Conservation (phyloP, 2,113 vertebrate species). For the Gambusia holbrooki region DNA sequence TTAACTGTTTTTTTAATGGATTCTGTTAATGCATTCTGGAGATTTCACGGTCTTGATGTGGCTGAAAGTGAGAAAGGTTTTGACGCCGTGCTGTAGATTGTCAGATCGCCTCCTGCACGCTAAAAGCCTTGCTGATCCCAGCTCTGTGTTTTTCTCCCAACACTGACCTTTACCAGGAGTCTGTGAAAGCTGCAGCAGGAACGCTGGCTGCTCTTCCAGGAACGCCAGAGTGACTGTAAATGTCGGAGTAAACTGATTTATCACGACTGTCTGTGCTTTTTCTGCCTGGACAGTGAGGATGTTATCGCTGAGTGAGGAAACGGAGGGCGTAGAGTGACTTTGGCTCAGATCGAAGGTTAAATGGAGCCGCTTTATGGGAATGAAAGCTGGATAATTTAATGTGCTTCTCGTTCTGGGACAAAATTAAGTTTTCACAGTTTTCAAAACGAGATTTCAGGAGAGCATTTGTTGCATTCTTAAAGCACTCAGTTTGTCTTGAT, state of each 20-base stretch:
- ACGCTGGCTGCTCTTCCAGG: constrained; percentile 9
- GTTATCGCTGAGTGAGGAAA: background rate
- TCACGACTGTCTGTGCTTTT: background rate
- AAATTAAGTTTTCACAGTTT: constrained; percentile 1
- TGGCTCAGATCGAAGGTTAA: background rate
- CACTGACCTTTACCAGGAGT: constrained; percentile 27
- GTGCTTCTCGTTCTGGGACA: background rate
- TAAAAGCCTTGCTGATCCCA: background rate
- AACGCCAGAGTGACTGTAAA: constrained; percentile 21
- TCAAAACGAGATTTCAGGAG: background rate
- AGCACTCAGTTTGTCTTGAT: background rate
- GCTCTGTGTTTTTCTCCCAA: background rate
- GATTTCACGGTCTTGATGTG: too few species aligned
- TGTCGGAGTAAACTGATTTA: constrained; percentile 13
- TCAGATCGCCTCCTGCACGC: constrained; percentile 5
- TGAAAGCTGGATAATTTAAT: constrained; percentile 11
- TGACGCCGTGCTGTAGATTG: too few species aligned
- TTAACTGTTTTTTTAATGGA: too few species aligned
- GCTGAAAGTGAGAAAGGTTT: too few species aligned
- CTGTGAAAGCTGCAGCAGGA: constrained; percentile 1
- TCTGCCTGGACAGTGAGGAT: background rate
- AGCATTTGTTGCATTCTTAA: background rate
- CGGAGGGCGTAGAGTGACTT: background rate
- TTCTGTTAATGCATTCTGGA: too few species aligned
- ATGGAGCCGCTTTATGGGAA: background rate